Percentiles rank a stretch among this genome's conserved stretches.
Evolutionary conservation across 2,888 invertebrate species (phyloP).

Genomic region (Teinopalpus imperialis): DNA sequence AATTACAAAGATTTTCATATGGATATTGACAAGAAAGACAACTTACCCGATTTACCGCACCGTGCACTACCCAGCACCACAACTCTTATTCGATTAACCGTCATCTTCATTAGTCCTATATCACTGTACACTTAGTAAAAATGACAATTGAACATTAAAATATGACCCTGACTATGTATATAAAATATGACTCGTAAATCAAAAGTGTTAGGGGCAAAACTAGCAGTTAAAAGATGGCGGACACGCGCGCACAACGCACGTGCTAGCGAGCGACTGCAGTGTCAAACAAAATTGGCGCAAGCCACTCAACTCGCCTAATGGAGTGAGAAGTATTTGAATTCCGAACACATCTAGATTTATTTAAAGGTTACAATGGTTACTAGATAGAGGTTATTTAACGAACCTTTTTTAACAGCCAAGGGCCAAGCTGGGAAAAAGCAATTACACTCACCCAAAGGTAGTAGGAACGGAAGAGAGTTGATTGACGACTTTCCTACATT

Average conservation of each 20-base stretch:
- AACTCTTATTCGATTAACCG: conserved; percentile 89
- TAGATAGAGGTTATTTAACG: conserved; percentile 8
- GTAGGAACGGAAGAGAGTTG: conserved; percentile 19
- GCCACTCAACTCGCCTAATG: conserved; percentile 54
- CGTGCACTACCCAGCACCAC: conserved; percentile 89
- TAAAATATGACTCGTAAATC: conserved; percentile 27
- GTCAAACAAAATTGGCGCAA: conserved; percentile 72
- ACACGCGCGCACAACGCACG: conserved; percentile 75
- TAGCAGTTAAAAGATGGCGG: conserved; percentile 63
- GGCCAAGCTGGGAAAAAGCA: conserved; percentile 18
- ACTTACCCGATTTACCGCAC: conserved; percentile 89
- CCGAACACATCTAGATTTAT: conserved; percentile 30
- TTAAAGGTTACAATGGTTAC: conserved; percentile 18
- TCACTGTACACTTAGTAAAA: conserved; percentile 46
- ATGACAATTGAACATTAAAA: conserved; percentile 41
- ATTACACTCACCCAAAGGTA: conserved; percentile 19
- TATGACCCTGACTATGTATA: conserved; percentile 29
- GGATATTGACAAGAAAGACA: conserved; percentile 31
- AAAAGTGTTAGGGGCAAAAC: conserved; percentile 62
- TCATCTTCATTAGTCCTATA: conserved; percentile 84
- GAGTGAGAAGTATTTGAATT: conserved; percentile 37
- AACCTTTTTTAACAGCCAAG: conserved; percentile 7
- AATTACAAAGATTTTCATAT: not conserved
- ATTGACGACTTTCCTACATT: conserved; percentile 24
- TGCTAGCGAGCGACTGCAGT: conserved; percentile 71